Evolutionary conservation across 2,797 vertebrate species (phyloP), one percentile per base, ranked within the genome.

Genomic region (Melanotaenia parkinsoni): DNA sequence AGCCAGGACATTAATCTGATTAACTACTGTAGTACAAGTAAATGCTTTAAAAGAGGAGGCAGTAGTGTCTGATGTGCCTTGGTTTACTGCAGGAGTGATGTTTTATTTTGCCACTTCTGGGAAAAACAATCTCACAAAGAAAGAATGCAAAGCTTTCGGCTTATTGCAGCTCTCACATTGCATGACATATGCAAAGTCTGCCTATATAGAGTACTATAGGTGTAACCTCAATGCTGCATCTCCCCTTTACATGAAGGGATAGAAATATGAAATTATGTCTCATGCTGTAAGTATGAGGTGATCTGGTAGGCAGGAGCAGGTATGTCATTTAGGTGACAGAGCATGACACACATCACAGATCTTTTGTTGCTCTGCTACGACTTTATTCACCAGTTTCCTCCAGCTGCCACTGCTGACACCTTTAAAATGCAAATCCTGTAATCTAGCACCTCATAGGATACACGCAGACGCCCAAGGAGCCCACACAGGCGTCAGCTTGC

Each of bases 341-440:
- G 74, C 35, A 61, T 45, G 54, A 76, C 77, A 79, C 72, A 74
- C 63, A 83, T 86, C 77, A 70, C 63, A 64, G 58, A 81, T 70
- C 74, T 64, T 78, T 77, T 84, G 78, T 84, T 84, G 74, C 64
- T 32, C 33, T 79, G 82, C 81, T 22, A 22, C 73, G 65, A 71
- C 74, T 60, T 64, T 61, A 65, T 84, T 82, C 67, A 63, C 69
- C 71, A 60, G 60, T 71, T 81, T 80, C 76, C 74, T 79, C 40
- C 54, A 22, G 63, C 84, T 89, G 84, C 75, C 78, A 58, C 79
- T 59, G 58, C 62, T 68, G 74, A 81, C 72, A 75, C 59, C 79
- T 89, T 89, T 86, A 84, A 89, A 87, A 90, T 87, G 83, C 74
- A 86, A 90, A 88, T 89, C 74, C 81, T 76, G 75, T 89, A 88